Evolutionary conservation across 2,113 vertebrate species (phyloP), one percentile per base, ranked within the genome.

Genomic region (Ceyx cyanopectus): DNA sequence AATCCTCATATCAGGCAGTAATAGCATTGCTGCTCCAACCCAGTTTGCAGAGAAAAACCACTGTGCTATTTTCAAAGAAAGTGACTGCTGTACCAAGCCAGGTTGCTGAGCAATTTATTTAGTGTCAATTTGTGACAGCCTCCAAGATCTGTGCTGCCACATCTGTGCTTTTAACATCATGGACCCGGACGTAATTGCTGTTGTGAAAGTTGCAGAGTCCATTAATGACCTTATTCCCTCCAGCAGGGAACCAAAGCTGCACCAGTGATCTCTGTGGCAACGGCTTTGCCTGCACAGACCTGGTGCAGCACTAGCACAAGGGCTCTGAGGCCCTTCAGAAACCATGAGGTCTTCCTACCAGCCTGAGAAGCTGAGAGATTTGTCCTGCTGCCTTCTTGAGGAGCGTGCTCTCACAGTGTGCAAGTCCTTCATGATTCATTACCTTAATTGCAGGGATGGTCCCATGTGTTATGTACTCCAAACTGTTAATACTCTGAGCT

Each of bases 1-100:
- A 96, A 94, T 94, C 83, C 92, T 95, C 70, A 21, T 77, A 95
- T 51, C 14, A 83, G 62, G 84, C 68, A 79, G 85, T 65, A 96
- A 94, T 95, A 84, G 77, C 89, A 81, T 85, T 94, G 79, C 81
- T 76, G n/a, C 48, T 96, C 54, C 73, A 85, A 76, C 67, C 50
- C 63, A 92, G 57, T 54, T 81, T 69, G 81, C 82, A 92, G 85
- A 83, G 83, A 34, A 89, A 89, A 95, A 89, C 27, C 27, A 70
- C 61, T 0, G 0, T 19, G 46, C 26, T 86, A 20, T 84, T 94
- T 92, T 70, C 62, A 61, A 67, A 93, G 85, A 85, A 92, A 89
- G 56, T 48, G 92, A 72, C 62, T 34, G 57, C 66, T 81, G 17
- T 23, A 81, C 61, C 62, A 81, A 90, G 58, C 21, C 61, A 70